Percentiles rank a stretch among this genome's conserved stretches.
phyloP scores from a whole-genome alignment of 2,888 invertebrate species.

The Drosophila leonis region DNA sequence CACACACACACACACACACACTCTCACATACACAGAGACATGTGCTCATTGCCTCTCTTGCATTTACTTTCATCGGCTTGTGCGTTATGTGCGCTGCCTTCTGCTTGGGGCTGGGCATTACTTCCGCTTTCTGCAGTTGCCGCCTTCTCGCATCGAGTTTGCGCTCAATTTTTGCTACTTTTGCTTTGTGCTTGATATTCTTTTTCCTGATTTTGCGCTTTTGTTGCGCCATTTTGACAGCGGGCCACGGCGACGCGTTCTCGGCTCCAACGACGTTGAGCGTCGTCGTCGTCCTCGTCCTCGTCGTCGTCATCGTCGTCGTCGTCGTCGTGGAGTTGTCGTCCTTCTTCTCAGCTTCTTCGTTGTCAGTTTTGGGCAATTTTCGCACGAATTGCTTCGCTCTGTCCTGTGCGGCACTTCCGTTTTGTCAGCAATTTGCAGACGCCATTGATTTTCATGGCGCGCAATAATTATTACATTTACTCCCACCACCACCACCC shows the following conservation, averaged over 20 bases:
- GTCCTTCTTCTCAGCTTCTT: constrained; percentile 34
- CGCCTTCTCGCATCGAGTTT: constrained; percentile 59
- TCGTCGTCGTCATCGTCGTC: constrained; percentile 8
- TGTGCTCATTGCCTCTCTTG: constrained; percentile 51
- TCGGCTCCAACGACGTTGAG: constrained; percentile 10
- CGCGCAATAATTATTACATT: constrained; percentile 64
- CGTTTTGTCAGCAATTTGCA: constrained; percentile 64
- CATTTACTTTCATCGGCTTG: constrained; percentile 58
- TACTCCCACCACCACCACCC: not conserved
- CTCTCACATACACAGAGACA: constrained; percentile 17
- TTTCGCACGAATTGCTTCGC: constrained; percentile 59
- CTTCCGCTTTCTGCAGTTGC: constrained; percentile 46
- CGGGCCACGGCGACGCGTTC: constrained; percentile 41
- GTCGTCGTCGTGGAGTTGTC: not conserved
- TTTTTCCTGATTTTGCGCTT: constrained; percentile 75
- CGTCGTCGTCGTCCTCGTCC: constrained; percentile 6
- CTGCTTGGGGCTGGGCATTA: constrained; percentile 53
- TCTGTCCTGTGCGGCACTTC: constrained; percentile 48
- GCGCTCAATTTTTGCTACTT: constrained; percentile 80
- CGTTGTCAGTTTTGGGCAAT: constrained; percentile 56
- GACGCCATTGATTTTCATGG: constrained; percentile 69
- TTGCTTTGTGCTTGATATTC: constrained; percentile 72
- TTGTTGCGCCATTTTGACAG: constrained; percentile 68
- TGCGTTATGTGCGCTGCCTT: constrained; percentile 58
- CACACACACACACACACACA: constrained; percentile 15